These are phyloP conservation scores for Melieria omissa DNA, from an alignment of 2,888 invertebrate species.

Conservation along the genomic window DNA sequence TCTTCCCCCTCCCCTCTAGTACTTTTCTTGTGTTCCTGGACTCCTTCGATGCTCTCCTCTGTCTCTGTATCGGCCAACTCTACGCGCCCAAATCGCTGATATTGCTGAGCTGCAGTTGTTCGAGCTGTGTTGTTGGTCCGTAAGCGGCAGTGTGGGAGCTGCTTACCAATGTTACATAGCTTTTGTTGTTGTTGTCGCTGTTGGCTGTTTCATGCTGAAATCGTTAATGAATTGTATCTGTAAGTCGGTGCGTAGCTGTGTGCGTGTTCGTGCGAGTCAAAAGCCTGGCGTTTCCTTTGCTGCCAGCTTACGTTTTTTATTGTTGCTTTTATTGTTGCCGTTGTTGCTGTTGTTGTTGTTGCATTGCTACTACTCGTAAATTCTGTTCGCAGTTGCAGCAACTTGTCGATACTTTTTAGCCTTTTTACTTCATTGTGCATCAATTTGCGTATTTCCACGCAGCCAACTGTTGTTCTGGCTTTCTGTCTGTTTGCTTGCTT, in stretches of 20 bases:
- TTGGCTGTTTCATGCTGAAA: slow-evolving; percentile 35
- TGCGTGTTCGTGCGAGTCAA: slow-evolving; percentile 23
- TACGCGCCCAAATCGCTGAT: not conserved
- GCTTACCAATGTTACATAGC: too few species aligned
- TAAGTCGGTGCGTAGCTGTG: slow-evolving; percentile 37
- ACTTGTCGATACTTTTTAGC: slow-evolving; percentile 29
- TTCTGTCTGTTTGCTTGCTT: slow-evolving; percentile 9
- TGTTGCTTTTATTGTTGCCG: not conserved
- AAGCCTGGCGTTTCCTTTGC: slow-evolving; percentile 6
- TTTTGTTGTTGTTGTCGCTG: too few species aligned
- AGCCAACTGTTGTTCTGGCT: too few species aligned
- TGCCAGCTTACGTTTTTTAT: slow-evolving; percentile 13
- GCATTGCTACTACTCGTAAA: too few species aligned
- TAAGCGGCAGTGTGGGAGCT: not conserved
- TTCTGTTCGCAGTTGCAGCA: not conserved
- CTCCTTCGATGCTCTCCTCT: not conserved
- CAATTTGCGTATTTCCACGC: slow-evolving; percentile 36
- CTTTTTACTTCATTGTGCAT: slow-evolving; percentile 17
- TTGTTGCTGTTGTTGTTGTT: slow-evolving; percentile 5
- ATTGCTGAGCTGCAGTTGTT: slow-evolving; percentile 33
- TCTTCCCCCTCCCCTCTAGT: not conserved
- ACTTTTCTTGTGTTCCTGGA: not conserved
- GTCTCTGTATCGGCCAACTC: not conserved
- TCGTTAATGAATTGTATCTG: slow-evolving; percentile 44
- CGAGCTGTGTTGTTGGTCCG: slow-evolving; percentile 32